A percentile compares a stretch with the other conserved stretches of the same genome.
These are phyloP conservation scores for Tribolium madens DNA, from an alignment of 1,140 invertebrate genomes.

Conservation along the genomic window DNA sequence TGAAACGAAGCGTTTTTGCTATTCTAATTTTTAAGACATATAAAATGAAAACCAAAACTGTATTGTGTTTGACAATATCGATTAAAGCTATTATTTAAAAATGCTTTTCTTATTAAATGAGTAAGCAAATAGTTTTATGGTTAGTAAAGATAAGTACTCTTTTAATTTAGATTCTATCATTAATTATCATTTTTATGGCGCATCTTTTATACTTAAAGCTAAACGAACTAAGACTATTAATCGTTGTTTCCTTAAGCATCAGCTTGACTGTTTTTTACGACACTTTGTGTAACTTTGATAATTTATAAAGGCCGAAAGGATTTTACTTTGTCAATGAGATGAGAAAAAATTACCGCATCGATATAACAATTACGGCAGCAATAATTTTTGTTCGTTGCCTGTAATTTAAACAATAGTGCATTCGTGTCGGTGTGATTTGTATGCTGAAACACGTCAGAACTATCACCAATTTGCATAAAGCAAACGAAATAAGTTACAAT, in stretches of 20 bases:
- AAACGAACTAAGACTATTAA: slow-evolving; percentile 19
- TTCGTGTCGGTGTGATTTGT: slow-evolving; percentile 28
- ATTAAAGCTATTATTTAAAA: neutral
- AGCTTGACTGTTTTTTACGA: slow-evolving; percentile 23
- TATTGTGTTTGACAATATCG: neutral
- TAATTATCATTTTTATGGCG: slow-evolving; percentile 29
- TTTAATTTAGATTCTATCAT: slow-evolving; percentile 1
- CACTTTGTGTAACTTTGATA: slow-evolving; percentile 29
- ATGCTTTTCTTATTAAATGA: neutral
- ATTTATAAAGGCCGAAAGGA: slow-evolving; percentile 14
- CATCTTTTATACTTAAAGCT: neutral
- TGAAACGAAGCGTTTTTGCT: neutral
- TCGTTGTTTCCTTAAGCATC: slow-evolving; percentile 20
- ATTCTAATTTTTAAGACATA: neutral
- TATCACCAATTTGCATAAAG: slow-evolving; percentile 19
- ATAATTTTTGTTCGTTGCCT: slow-evolving; percentile 41
- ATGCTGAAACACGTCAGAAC: slow-evolving; percentile 13
- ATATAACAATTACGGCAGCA: neutral
- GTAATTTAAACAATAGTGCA: slow-evolving; percentile 38
- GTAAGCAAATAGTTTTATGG: slow-evolving; percentile 12
- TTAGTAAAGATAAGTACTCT: neutral
- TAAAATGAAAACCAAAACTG: neutral
- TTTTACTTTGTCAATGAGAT: neutral
- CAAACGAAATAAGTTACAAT: slow-evolving; percentile 27
- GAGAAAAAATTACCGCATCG: neutral